These are phyloP conservation scores for Melanocharis versteri DNA, from an alignment of 2,113 vertebrate genomes.

Conservation along the genomic window DNA sequence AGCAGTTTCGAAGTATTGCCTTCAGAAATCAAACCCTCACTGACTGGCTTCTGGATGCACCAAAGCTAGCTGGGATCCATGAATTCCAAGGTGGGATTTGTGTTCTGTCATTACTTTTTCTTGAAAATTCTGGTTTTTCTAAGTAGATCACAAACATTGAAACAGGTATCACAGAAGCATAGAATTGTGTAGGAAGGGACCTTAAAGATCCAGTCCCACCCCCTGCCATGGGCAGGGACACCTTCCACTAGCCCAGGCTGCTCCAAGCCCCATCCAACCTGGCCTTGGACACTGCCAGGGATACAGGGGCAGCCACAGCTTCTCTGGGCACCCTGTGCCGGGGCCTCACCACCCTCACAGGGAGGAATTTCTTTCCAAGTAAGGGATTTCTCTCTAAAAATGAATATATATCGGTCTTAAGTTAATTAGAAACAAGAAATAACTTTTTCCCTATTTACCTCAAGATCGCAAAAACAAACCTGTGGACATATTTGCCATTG, in stretches of 20 bases:
- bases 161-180: rapidly evolving
- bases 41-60: constrained; percentile 96
- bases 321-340: background rate
- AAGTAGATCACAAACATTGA: background rate
- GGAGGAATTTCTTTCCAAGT: background rate
- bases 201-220: background rate
- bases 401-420: background rate
- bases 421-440: background rate
- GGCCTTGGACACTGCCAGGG: background rate
- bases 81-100: constrained; percentile 87
- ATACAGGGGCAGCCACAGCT: background rate
- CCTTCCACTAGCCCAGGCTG: background rate
- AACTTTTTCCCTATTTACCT: constrained; percentile 23
- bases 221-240: background rate
- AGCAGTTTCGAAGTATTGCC: constrained; percentile 96
- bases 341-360: background rate
- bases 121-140: background rate
- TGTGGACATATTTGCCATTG: constrained; percentile 95
- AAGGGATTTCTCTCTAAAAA: background rate
- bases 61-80: constrained; percentile 84
- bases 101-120: background rate
- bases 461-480: constrained; percentile 87
- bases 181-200: background rate
- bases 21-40: constrained; percentile 97
- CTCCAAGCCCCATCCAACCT: rapidly evolving